A percentile compares a stretch with the other conserved stretches of the same genome.
Conservation (phyloP, 1,140 invertebrate genomes). For the Odontomachus brunneus region DNA sequence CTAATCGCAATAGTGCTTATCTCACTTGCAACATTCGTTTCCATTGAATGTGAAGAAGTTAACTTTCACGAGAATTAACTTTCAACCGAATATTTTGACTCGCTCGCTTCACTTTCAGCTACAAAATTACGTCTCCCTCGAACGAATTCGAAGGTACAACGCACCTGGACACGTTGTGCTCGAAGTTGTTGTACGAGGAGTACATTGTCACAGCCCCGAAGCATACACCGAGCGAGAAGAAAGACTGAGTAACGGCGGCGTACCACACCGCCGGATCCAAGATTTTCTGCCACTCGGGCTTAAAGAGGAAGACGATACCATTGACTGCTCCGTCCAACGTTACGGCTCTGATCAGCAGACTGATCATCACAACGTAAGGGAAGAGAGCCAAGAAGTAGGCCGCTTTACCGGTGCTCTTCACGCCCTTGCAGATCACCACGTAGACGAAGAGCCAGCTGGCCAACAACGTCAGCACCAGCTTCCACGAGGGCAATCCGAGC, state of each 20-base stretch:
- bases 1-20: not conserved
- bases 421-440: constrained; percentile 91
- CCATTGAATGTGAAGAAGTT: not conserved
- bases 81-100: too few relatives aligned
- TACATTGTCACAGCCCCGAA: constrained; percentile 92
- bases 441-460: constrained; percentile 92
- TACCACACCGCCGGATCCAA: constrained; percentile 89
- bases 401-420: constrained; percentile 91
- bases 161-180: constrained; percentile 93
- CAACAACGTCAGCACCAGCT: constrained; percentile 90
- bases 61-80: not conserved
- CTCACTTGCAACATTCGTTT: not conserved
- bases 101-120: too few relatives aligned
- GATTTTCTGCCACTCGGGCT: constrained; percentile 88
- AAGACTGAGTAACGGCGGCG: constrained; percentile 90
- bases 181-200: constrained; percentile 93
- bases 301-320: constrained; percentile 90
- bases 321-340: constrained; percentile 90
- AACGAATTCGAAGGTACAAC: not conserved
- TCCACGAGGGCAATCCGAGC: constrained; percentile 91
- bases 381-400: constrained; percentile 94
- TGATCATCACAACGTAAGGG: constrained; percentile 92
- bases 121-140: too few relatives aligned
- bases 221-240: constrained; percentile 91
- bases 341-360: constrained; percentile 90